Evolutionary conservation across 2,797 vertebrate genomes (phyloP).

Genomic region (Labroides dimidiatus): DNA sequence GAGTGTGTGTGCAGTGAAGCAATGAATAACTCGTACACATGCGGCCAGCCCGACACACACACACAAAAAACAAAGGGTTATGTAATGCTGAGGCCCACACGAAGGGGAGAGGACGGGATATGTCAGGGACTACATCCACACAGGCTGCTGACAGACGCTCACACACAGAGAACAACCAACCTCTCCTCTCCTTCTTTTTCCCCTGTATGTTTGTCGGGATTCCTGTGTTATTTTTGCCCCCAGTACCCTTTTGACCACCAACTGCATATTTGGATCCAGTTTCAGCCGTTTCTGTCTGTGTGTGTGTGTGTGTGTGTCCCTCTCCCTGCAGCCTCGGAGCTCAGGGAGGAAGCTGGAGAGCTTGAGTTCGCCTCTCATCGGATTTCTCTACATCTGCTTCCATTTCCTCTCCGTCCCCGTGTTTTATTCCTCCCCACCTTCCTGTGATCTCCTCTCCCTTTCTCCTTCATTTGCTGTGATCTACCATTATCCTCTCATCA

Average conservation of each 20-base stretch:
- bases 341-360: conserved; percentile 32
- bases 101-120: conserved; percentile 70
- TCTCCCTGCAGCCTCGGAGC: conserved; percentile 58
- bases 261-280: conserved; percentile 49
- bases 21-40: conserved; percentile 71
- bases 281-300: conserved; percentile 34
- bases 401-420: conserved; percentile 51
- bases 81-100: conserved; percentile 78
- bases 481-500: conserved; percentile 44
- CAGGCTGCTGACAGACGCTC: conserved; percentile 35
- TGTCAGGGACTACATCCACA: conserved; percentile 44
- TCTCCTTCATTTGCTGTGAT: conserved; percentile 40
- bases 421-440: conserved; percentile 49
- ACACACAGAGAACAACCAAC: background rate
- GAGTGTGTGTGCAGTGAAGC: conserved; percentile 71
- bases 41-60: conserved; percentile 63
- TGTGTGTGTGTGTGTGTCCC: conserved; percentile 35
- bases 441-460: conserved; percentile 21
- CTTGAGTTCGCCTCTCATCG: conserved; percentile 44
- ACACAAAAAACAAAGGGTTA: conserved; percentile 77
- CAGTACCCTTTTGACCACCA: conserved; percentile 12
- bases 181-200: conserved; percentile 18
- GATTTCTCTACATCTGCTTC: conserved; percentile 64
- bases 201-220: conserved; percentile 1
- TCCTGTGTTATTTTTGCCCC: conserved; percentile 18